Evolutionary conservation across 2,113 vertebrate genomes (phyloP).

Genomic region (Melanocharis versteri): DNA sequence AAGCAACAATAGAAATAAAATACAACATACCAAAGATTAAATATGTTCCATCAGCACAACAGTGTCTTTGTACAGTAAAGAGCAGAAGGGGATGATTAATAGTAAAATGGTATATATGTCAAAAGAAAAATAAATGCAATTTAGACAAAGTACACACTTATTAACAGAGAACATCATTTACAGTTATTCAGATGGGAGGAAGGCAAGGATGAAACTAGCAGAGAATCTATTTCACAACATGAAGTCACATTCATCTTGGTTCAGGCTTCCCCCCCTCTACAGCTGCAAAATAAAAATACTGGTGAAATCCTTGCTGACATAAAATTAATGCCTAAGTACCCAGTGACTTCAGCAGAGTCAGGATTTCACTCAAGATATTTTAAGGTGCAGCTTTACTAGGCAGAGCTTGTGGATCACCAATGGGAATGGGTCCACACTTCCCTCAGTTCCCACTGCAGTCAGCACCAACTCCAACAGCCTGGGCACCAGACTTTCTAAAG

Average conservation of each 20-base stretch:
- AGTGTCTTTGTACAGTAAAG: constrained; percentile 15
- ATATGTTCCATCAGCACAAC: constrained; percentile 35
- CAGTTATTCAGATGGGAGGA: constrained; percentile 41
- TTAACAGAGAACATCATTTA: constrained; percentile 60
- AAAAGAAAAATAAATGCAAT: constrained; percentile 56
- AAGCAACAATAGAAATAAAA: constrained; percentile 50
- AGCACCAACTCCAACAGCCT: background rate
- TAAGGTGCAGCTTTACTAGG: background rate
- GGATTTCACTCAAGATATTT: background rate
- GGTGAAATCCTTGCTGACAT: background rate
- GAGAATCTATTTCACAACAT: constrained; percentile 3
- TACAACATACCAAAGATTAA: constrained; percentile 31
- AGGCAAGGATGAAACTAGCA: constrained; percentile 31
- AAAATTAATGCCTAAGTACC: background rate
- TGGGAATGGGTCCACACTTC: background rate
- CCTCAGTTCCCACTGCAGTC: background rate
- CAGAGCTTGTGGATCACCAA: background rate
- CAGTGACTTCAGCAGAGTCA: background rate
- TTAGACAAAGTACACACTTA: constrained; percentile 56
- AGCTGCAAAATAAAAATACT: constrained; percentile 19
- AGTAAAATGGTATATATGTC: constrained; percentile 21
- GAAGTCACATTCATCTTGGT: constrained; percentile 32
- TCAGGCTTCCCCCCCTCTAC: background rate
- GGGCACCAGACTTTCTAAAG: background rate
- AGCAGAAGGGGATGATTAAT: constrained; percentile 36